These are phyloP conservation scores for Ephydatia muelleri DNA, from an alignment of 37 sponge, comb jelly and placozoan species.

Conservation along the genomic window DNA sequence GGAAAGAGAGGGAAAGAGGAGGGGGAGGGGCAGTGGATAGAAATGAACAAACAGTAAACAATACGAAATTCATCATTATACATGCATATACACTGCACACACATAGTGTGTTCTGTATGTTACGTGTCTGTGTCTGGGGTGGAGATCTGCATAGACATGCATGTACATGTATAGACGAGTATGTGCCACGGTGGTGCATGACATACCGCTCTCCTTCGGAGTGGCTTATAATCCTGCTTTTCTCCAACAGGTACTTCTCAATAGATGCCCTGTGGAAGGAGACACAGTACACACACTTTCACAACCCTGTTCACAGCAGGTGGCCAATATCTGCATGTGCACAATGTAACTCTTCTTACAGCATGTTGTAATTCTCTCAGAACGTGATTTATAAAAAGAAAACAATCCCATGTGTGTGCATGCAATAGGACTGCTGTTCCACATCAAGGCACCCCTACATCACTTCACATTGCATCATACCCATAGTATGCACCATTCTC, in stretches of 20 bases:
- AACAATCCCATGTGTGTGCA: no score
- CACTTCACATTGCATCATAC: slow-evolving; percentile 25
- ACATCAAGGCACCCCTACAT: neutral
- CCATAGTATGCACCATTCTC: slow-evolving; percentile 90
- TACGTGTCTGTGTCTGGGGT: no score
- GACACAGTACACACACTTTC: neutral
- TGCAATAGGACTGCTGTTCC: neutral
- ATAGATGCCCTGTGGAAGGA: slow-evolving; percentile 78
- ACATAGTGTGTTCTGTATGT: no score
- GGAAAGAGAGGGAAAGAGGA: neutral
- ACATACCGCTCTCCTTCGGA: slow-evolving; percentile 83
- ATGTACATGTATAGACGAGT: no score
- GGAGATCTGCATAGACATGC: no score
- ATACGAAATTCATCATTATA: no score
- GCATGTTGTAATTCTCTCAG: no score
- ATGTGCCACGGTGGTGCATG: no score
- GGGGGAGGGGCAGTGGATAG: neutral
- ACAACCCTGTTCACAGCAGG: neutral
- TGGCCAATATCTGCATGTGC: no score
- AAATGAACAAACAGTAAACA: neutral
- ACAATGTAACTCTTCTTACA: no score
- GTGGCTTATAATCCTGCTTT: slow-evolving; percentile 89
- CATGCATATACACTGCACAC: no score
- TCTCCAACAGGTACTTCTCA: slow-evolving; percentile 97
- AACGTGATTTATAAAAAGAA: no score